A percentile compares a stretch with the other conserved stretches of the same genome.
These are phyloP conservation scores for Albula goreensis DNA, from an alignment of 2,113 vertebrate genomes.

Conservation along the genomic window DNA sequence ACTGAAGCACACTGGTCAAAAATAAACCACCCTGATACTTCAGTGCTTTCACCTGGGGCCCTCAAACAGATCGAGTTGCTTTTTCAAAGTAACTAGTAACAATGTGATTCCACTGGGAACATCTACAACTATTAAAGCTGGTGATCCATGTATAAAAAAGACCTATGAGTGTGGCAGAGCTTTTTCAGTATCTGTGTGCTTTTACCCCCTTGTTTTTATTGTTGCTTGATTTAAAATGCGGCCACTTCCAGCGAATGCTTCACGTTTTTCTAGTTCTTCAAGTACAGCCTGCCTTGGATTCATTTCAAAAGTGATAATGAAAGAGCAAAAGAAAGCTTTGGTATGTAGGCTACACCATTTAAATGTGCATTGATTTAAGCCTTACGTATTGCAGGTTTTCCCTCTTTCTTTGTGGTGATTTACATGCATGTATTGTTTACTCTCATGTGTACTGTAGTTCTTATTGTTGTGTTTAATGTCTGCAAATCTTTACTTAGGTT, in stretches of 20 bases:
- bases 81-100: background rate
- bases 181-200: background rate
- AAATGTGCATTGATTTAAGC: background rate
- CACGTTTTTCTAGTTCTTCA: background rate
- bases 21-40: background rate
- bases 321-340: background rate
- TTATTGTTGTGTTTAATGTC: background rate
- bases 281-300: background rate
- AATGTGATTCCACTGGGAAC: background rate
- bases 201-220: background rate
- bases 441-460: background rate
- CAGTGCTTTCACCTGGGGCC: background rate
- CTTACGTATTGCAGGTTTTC: background rate
- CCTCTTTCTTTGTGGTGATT: background rate
- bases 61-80: background rate
- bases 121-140: background rate
- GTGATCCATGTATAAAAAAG: background rate
- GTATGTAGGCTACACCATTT: background rate
- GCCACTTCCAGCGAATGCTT: background rate
- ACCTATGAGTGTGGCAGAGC: background rate
- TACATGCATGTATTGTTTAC: background rate
- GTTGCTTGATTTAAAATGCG: background rate
- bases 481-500: background rate
- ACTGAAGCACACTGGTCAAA: background rate
- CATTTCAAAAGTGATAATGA: background rate